Base-by-base conservation (phyloP, 2,888 invertebrate species). In the Eristalis tenax region DNA sequence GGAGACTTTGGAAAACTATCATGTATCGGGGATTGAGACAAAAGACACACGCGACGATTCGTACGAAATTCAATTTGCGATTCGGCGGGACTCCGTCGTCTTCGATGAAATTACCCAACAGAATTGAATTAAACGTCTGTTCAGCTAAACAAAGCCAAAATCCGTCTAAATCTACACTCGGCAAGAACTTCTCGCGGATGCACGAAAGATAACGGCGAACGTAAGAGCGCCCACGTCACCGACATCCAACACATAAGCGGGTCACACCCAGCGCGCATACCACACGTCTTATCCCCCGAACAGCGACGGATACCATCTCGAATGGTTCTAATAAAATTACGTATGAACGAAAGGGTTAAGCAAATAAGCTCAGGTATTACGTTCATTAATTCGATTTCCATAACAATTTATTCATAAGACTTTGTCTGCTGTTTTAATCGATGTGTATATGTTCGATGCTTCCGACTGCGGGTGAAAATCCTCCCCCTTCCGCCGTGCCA, bases 341-440 rank as follows among this genome's bases (percentile, higher is more conserved):
- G 91, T 92, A 91, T 91, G 90, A 91, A 91, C 92, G 92, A 93
- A 92, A 92, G 93, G 92, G 93, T 93, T 93, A 92, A 92, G 92
- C 92, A 93, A 93, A 93, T 93, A 92, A 93, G 93, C 93, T 93
- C 92, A 93, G 93, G 93, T 93, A 93, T 93, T 92, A 92, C 92
- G 92, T 93, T 93, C 93, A 93, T 93, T 93, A 93, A 93, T 93
- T 93, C 93, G 93, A 93, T 93, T 93, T 93, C 93, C 93, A 93
- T 93, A 93, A 93, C 93, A 93, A 93, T 93, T 93, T 93, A 93
- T 93, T 93, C 93, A 93, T 93, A 93, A 93, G 93, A 92, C 92
- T 92, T 92, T 93, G 93, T 93, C 93, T 93, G 92, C 92, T 91
- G 92, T 91, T 91, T 92, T 93, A 91, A 92, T 92, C 84, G 89